Evolutionary conservation across 2,797 vertebrate genomes (phyloP), one percentile per base, ranked within the genome.

Genomic region (Crax fasciolata): DNA sequence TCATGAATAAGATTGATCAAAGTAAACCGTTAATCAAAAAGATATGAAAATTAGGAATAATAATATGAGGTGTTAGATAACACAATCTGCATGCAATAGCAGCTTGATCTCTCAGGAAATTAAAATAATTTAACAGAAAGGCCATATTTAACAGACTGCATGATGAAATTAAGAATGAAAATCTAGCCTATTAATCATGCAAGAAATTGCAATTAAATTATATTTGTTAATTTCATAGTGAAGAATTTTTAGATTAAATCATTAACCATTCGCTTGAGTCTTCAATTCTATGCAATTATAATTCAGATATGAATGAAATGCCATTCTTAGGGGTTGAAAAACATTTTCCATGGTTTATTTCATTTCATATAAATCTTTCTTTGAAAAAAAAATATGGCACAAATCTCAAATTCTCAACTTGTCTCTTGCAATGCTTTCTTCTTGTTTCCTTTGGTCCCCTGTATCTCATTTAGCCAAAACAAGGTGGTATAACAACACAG

Each of bases 71-170:
- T 95, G 88, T 92, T 97, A 97, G 95, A 95, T 96, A 97, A 73
- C 84, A 95, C 58, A 97, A 88, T 93, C 90, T 93, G 86, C 67
- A 96, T 92, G 90, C 93, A 96, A 79, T 93, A 94, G 72, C 93
- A 97, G 95, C 85, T 97, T 96, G 92, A 97, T 97, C 93, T 97
- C 90, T 92, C 96, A 97, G 97, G 95, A 97, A 98, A 97, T 97
- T 97, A 97, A 96, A 97, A 96, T 94, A 93, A 94, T 97, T 96
- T 97, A 97, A 95, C 94, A 82, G 94, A 97, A 97, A 97, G 81
- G 76, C 86, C 83, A 89, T 87, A 95, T 95, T 97, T 98, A 97
- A 94, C 94, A 92, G 94, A 73, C 78, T 95, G 85, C 58, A 67
- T 94, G 87, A 95, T 94, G 74, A 93, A 97, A 97, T 97, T 97